These are phyloP conservation scores for Gisinianus flammeolus DNA, from an alignment of 2,888 invertebrate genomes.

Conservation along the genomic window DNA sequence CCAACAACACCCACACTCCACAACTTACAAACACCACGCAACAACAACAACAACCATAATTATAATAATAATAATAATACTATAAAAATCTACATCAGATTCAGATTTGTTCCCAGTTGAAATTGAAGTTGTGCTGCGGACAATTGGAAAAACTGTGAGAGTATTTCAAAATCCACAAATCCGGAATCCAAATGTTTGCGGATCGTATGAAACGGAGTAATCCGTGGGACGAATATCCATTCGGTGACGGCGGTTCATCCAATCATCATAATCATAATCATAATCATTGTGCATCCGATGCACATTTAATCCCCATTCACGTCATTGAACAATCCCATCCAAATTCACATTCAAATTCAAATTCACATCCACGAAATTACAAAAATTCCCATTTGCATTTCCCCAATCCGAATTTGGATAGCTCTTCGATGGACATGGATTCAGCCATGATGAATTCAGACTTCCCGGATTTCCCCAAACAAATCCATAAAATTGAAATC, in stretches of 20 bases:
- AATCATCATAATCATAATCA: background rate
- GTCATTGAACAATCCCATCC: background rate
- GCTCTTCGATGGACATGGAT: background rate
- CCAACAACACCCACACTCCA: no score
- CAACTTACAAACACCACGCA: no score
- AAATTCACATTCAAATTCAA: background rate
- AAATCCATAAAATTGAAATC: slow-evolving; percentile 1
- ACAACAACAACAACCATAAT: no score
- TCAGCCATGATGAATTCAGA: no score
- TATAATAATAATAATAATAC: no score
- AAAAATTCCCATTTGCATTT: background rate
- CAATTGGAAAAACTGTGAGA: no score
- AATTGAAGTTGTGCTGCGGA: no score
- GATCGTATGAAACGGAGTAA: slow-evolving; percentile 20
- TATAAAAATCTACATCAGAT: no score
- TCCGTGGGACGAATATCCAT: slow-evolving; percentile 25
- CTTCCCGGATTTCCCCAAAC: slow-evolving; percentile 10
- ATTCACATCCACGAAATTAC: background rate
- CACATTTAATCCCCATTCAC: slow-evolving; percentile 13
- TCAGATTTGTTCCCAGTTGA: no score
- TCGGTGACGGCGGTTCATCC: background rate
- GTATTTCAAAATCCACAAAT: no score
- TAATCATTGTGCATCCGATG: background rate
- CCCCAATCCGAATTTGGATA: background rate
- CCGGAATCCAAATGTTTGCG: slow-evolving; percentile 29